These are phyloP conservation scores for Agelas oroides DNA, from an alignment of 37 sponge, comb jelly and placozoan species.

Conservation along the genomic window DNA sequence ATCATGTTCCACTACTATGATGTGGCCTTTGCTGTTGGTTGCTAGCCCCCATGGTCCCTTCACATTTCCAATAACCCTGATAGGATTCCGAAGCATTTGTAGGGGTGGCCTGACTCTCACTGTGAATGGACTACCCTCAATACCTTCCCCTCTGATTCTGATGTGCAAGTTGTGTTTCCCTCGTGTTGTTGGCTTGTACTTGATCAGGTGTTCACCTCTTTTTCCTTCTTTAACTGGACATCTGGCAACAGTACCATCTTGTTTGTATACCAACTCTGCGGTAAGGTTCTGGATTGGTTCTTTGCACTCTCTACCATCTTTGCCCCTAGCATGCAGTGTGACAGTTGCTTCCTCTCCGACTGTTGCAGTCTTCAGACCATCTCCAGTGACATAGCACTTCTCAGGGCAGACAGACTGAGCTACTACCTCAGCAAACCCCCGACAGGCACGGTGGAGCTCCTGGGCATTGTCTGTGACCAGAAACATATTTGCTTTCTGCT, in stretches of 20 bases:
- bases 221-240: not conserved
- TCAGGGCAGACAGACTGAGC: not conserved
- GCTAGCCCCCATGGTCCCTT: conserved; percentile 13
- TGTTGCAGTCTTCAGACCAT: conserved; percentile 5
- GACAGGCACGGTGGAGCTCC: not conserved
- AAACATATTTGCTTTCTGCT: not conserved
- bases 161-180: conserved; percentile 5
- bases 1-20: not conserved
- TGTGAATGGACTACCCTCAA: conserved; percentile 26
- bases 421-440: not conserved
- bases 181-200: not conserved
- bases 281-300: not conserved
- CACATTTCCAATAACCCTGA: not conserved
- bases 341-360: conserved; percentile 6
- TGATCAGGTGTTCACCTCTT: not conserved
- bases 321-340: conserved; percentile 13
- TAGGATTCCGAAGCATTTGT: not conserved
- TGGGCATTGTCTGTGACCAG: not conserved
- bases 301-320: not conserved
- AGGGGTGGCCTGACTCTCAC: not conserved
- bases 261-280: not conserved
- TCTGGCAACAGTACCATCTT: not conserved
- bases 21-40: conserved; percentile 2
- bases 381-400: conserved; percentile 6
- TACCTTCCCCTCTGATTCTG: not conserved